Evolutionary conservation across 2,113 vertebrate species (phyloP).

Genomic region (Pipa parva): DNA sequence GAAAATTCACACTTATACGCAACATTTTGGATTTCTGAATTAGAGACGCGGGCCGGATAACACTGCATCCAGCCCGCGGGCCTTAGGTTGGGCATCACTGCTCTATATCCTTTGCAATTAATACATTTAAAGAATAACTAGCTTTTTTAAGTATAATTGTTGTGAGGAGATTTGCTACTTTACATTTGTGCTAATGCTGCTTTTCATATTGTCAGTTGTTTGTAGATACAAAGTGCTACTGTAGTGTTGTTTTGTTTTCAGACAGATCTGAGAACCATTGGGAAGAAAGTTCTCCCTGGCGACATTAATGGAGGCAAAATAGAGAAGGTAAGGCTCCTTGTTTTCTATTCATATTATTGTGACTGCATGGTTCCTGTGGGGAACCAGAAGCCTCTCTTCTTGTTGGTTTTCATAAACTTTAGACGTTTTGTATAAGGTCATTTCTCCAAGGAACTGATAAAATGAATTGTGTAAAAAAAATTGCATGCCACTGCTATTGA

Average conservation of each 20-base stretch:
- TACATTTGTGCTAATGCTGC: no score
- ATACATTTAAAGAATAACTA: no score
- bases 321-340: conserved; percentile 75
- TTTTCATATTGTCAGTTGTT: neutral
- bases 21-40: no score
- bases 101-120: no score
- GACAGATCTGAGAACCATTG: conserved; percentile 91
- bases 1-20: no score
- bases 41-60: no score
- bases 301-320: conserved; percentile 92
- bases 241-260: conserved; percentile 62
- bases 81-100: no score
- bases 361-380: neutral
- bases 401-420: neutral
- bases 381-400: neutral
- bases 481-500: conserved; percentile 20
- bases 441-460: conserved; percentile 5
- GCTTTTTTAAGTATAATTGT: no score
- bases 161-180: no score
- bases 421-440: conserved; percentile 1
- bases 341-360: conserved; percentile 11
- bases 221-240: conserved; percentile 16
- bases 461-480: conserved; percentile 7
- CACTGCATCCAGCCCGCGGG: no score
- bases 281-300: conserved; percentile 83